Conservation (phyloP, 2,113 vertebrate species). For the Raja brachyura region DNA sequence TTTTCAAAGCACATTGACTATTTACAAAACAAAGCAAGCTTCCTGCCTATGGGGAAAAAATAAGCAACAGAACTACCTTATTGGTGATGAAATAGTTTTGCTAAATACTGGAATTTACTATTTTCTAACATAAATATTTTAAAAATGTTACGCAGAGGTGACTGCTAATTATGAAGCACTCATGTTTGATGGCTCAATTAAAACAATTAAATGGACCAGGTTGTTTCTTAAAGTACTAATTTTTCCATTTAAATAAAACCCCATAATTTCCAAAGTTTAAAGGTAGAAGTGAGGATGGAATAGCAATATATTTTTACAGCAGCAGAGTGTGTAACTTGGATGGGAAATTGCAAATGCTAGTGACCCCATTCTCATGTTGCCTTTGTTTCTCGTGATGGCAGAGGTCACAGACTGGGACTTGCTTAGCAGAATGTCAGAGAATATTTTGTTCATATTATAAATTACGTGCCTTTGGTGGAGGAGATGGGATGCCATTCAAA, state of each 20-base stretch:
- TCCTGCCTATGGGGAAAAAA: neutral
- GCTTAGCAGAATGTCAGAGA: too few species aligned
- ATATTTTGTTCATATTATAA: too few species aligned
- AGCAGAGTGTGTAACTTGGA: neutral
- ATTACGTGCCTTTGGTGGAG: too few species aligned
- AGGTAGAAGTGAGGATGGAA: neutral
- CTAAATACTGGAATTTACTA: neutral
- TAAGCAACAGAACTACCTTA: neutral
- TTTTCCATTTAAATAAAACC: neutral
- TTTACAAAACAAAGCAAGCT: neutral
- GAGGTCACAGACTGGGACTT: too few species aligned
- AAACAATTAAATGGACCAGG: neutral
- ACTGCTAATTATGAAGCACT: neutral
- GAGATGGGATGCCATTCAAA: too few species aligned
- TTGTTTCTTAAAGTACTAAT: neutral
- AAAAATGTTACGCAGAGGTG: neutral
- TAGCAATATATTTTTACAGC: neutral
- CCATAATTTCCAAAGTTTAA: neutral
- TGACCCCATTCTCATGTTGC: neutral
- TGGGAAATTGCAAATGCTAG: neutral
- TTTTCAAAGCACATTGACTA: neutral
- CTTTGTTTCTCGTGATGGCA: too few species aligned
- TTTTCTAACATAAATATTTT: neutral
- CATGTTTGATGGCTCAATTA: neutral
- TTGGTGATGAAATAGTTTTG: neutral